Percentiles rank a stretch among this genome's conserved stretches.
phyloP scores from a whole-genome alignment of 2,797 vertebrate species.

The Craterocephalus amniculus region DNA sequence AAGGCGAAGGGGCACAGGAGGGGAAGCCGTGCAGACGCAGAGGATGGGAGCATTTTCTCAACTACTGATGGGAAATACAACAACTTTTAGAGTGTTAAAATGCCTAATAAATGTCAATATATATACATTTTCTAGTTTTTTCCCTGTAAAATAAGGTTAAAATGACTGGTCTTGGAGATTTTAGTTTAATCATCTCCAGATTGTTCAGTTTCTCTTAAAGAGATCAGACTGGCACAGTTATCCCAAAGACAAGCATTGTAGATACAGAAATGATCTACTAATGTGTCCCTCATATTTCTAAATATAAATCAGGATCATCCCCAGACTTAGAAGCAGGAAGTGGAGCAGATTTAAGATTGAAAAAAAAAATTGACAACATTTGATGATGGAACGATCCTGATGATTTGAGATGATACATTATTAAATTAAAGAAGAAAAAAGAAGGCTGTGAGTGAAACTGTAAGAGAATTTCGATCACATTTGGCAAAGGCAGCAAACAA shows the following conservation, averaged over 20 bases:
- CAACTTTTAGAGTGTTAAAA: background rate
- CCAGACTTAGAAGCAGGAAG: background rate
- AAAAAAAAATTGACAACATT: background rate
- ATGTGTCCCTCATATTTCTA: background rate
- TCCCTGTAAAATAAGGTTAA: no score
- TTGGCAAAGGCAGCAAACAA: slow-evolving; percentile 24
- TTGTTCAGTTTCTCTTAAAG: background rate
- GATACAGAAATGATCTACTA: background rate
- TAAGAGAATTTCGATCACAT: slow-evolving; percentile 12
- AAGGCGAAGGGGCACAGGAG: slow-evolving; percentile 35
- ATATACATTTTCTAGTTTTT: no score
- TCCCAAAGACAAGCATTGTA: background rate
- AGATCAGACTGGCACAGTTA: background rate
- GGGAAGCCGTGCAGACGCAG: slow-evolving; percentile 29
- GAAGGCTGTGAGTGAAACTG: slow-evolving; percentile 12
- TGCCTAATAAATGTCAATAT: background rate
- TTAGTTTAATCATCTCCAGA: no score
- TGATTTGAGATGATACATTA: background rate
- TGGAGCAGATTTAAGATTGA: background rate
- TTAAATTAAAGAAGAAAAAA: background rate
- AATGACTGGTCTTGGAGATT: no score
- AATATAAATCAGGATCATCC: background rate
- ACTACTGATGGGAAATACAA: background rate
- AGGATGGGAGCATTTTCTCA: background rate
- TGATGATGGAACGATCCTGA: background rate